phyloP scores from a whole-genome alignment of 1,140 invertebrate genomes.

The Alviniconcha marisindica region DNA sequence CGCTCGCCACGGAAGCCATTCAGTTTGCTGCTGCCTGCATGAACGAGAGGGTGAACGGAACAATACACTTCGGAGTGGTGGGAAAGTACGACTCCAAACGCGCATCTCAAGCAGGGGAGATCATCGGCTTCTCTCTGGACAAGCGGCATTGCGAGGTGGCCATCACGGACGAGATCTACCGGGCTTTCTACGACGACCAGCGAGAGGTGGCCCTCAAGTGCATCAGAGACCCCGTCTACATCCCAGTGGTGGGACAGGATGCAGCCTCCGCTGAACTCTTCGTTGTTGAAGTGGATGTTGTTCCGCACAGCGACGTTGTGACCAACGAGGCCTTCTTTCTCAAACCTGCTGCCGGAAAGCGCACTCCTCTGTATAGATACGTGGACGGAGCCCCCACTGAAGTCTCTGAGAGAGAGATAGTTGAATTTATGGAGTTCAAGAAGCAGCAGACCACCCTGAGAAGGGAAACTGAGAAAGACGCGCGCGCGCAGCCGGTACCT shows the following conservation, averaged over 20 bases:
- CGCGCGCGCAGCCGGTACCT: background rate
- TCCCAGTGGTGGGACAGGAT: constrained; percentile 38
- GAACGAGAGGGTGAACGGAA: constrained; percentile 51
- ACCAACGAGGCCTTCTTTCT: constrained; percentile 34
- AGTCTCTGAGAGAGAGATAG: background rate
- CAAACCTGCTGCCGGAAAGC: background rate
- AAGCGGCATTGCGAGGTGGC: constrained; percentile 31
- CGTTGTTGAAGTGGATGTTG: constrained; percentile 51
- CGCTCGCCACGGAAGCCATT: constrained; percentile 32
- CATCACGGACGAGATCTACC: constrained; percentile 35
- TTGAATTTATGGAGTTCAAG: constrained; percentile 28
- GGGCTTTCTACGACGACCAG: constrained; percentile 37
- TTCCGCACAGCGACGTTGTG: constrained; percentile 30
- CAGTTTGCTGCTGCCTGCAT: constrained; percentile 52
- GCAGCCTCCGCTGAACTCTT: constrained; percentile 16
- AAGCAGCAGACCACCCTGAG: constrained; percentile 22
- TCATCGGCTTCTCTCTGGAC: constrained; percentile 36
- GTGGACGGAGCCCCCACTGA: constrained; percentile 24
- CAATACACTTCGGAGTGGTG: constrained; percentile 52
- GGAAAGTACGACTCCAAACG: background rate
- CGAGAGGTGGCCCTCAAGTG: constrained; percentile 25
- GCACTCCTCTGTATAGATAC: constrained; percentile 17
- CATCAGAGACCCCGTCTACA: constrained; percentile 46
- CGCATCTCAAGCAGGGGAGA: constrained; percentile 21
- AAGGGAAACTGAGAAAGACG: constrained; percentile 29